phyloP scores from a whole-genome alignment of 2,888 invertebrate genomes.

The Pheosia gnoma region DNA sequence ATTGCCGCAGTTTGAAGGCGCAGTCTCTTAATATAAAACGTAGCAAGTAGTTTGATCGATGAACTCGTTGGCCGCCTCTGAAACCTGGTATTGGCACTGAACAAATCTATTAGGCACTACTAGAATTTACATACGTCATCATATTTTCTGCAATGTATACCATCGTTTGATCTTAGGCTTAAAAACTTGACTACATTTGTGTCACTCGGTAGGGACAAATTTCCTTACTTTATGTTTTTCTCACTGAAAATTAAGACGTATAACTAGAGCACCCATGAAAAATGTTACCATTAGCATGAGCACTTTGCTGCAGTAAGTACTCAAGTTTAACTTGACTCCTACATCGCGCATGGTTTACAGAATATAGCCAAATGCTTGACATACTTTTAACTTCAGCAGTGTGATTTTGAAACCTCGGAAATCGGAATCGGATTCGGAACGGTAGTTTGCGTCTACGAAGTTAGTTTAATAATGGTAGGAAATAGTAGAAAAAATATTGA shows the following conservation, averaged over 20 bases:
- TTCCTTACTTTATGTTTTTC: too few relatives aligned
- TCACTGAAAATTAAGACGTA: background rate
- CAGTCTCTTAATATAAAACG: slow-evolving; percentile 10
- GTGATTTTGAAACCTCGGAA: too few relatives aligned
- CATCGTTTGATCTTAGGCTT: too few relatives aligned
- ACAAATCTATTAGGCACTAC: slow-evolving; percentile 23
- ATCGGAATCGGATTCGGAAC: too few relatives aligned
- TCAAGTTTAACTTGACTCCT: background rate
- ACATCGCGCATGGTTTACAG: background rate
- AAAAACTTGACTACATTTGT: background rate
- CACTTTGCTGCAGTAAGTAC: background rate
- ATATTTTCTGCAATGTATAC: too few relatives aligned
- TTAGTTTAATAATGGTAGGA: too few relatives aligned
- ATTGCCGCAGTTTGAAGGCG: background rate
- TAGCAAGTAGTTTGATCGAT: slow-evolving; percentile 11
- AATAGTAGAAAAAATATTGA: too few relatives aligned
- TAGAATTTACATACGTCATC: too few relatives aligned
- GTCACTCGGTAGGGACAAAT: too few relatives aligned
- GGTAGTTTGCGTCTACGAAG: too few relatives aligned
- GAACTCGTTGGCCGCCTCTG: slow-evolving; percentile 15
- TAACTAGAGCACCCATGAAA: background rate
- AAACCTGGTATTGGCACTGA: slow-evolving; percentile 25
- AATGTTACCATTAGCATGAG: background rate
- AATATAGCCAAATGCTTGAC: too few relatives aligned
- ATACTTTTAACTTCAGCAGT: too few relatives aligned